Percentiles rank a stretch among this genome's conserved stretches.
These are phyloP conservation scores for Plectrocnemia conspersa DNA, from an alignment of 1,140 invertebrate species.

Conservation along the genomic window DNA sequence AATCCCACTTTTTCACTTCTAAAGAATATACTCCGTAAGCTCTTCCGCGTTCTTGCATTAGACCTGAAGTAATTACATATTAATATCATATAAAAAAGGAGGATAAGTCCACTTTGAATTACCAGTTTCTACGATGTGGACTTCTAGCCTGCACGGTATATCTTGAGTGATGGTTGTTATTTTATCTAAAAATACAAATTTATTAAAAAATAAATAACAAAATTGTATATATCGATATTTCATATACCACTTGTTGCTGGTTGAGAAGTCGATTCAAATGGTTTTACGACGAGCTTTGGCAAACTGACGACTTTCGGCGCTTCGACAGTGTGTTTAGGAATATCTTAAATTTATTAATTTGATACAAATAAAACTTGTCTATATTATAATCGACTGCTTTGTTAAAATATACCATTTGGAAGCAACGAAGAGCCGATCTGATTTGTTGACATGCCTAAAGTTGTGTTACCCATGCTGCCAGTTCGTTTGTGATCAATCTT, in stretches of 20 bases:
- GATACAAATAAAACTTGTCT: no score
- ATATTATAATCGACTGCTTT: no score
- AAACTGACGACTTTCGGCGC: no score
- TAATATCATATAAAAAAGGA: neutral
- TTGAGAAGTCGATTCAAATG: no score
- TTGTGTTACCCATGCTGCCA: constrained; percentile 5
- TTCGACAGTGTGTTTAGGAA: no score
- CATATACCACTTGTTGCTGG: no score
- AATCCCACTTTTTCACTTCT: constrained; percentile 65
- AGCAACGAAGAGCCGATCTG: no score
- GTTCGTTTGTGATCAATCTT: constrained; percentile 13
- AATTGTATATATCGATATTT: no score
- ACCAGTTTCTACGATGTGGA: constrained; percentile 32
- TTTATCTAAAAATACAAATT: constrained; percentile 3
- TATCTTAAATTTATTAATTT: no score
- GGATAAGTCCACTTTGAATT: neutral
- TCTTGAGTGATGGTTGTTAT: neutral
- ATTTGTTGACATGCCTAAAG: no score
- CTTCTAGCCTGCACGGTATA: constrained; percentile 22
- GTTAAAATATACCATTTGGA: no score
- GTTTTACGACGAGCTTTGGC: no score
- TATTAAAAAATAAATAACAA: neutral
- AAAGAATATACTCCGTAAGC: constrained; percentile 88
- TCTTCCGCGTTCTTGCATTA: constrained; percentile 73
- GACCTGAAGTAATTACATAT: constrained; percentile 46